Conservation (phyloP, 2,113 vertebrate genomes). For the Corythoichthys intestinalis region DNA sequence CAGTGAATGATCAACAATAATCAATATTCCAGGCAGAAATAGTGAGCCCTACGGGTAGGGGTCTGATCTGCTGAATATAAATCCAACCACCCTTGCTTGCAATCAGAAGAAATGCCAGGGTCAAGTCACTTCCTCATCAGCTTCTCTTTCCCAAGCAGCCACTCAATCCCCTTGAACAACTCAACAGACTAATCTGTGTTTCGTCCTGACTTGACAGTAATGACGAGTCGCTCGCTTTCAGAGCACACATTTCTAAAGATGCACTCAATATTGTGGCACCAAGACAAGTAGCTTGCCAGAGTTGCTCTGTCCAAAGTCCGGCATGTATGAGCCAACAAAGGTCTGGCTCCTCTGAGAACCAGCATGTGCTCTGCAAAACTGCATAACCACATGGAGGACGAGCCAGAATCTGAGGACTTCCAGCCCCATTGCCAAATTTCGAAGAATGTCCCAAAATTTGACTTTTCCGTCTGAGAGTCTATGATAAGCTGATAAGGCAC, state of each 20-base stretch:
- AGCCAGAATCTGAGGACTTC: neutral
- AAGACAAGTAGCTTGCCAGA: constrained; percentile 66
- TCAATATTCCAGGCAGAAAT: too few relatives aligned
- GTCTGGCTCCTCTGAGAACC: constrained; percentile 39
- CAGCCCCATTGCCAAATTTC: too few relatives aligned
- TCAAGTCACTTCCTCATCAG: neutral
- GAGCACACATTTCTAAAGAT: constrained; percentile 44
- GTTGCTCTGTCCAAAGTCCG: constrained; percentile 38
- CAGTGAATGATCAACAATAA: too few relatives aligned
- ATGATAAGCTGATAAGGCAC: too few relatives aligned
- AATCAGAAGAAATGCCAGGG: too few relatives aligned
- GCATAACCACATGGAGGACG: constrained; percentile 33
- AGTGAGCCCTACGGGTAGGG: too few relatives aligned
- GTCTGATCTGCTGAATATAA: too few relatives aligned
- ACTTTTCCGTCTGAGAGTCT: too few relatives aligned
- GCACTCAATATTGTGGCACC: constrained; percentile 60
- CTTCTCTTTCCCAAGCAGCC: neutral
- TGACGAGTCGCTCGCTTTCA: constrained; percentile 37
- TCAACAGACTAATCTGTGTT: constrained; percentile 32
- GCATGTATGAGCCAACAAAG: constrained; percentile 7
- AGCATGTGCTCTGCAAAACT: constrained; percentile 54
- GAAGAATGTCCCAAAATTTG: too few relatives aligned
- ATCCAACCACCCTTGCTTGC: too few relatives aligned
- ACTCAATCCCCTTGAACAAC: constrained; percentile 8
- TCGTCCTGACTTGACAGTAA: constrained; percentile 25